Evolutionary conservation across 2,888 invertebrate species (phyloP).

Genomic region (Crematogaster levior): DNA sequence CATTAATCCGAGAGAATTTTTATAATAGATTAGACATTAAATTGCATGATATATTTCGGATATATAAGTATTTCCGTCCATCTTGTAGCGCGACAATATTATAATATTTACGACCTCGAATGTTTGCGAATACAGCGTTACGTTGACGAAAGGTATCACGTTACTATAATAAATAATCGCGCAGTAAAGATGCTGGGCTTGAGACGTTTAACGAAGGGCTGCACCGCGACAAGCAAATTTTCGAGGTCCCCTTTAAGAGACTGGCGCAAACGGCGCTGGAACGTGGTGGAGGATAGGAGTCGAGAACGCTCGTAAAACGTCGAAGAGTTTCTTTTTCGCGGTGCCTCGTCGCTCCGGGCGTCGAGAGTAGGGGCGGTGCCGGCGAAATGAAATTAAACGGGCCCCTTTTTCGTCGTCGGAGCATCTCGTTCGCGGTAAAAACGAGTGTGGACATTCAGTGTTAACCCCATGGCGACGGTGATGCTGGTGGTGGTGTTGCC

Average conservation of each 20-base stretch:
- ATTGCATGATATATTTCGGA: not conserved
- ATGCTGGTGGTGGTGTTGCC: not conserved
- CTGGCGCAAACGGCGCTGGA: not conserved
- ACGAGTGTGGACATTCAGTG: slow-evolving; percentile 79
- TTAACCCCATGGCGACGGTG: slow-evolving; percentile 55
- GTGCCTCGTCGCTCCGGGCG: slow-evolving; percentile 70
- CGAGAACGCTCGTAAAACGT: slow-evolving; percentile 77
- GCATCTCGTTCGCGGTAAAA: slow-evolving; percentile 75
- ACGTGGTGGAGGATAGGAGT: slow-evolving; percentile 46
- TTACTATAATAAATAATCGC: not conserved
- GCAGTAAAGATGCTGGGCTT: not conserved
- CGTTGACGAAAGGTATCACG: not conserved
- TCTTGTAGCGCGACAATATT: not conserved
- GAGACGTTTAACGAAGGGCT: slow-evolving; percentile 22
- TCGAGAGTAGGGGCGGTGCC: slow-evolving; percentile 72
- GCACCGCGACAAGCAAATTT: slow-evolving; percentile 38
- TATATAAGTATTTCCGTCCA: not conserved
- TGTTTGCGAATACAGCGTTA: not conserved
- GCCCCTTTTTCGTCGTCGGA: slow-evolving; percentile 73
- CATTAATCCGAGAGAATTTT: not conserved
- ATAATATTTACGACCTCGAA: not conserved
- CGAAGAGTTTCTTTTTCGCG: slow-evolving; percentile 74
- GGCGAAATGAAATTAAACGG: slow-evolving; percentile 78
- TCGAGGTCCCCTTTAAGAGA: slow-evolving; percentile 34
- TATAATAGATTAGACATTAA: not conserved